Conservation (phyloP, 2,797 vertebrate species). For the Malacoraja senta region DNA sequence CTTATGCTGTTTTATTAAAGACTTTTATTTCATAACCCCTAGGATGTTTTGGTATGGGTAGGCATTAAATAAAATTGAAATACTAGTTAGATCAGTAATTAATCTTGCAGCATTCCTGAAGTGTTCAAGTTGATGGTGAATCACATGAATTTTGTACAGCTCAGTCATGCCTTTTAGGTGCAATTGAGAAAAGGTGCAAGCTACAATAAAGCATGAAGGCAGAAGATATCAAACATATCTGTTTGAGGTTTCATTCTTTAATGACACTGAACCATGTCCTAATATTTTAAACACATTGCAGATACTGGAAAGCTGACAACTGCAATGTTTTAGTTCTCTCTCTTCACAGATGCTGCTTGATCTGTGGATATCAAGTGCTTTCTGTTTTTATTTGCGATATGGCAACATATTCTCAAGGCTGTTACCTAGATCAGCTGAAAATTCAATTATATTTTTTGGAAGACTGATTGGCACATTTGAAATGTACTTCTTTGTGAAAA, state of each 20-base stretch:
- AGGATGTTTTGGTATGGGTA: no score
- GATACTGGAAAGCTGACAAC: not conserved
- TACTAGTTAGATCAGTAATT: not conserved
- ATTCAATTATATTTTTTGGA: not conserved
- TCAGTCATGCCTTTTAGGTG: not conserved
- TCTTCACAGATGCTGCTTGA: no score
- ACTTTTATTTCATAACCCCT: no score
- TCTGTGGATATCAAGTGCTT: no score
- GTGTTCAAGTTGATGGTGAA: not conserved
- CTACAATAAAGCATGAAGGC: not conserved
- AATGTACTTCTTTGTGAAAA: not conserved
- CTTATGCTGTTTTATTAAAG: no score
- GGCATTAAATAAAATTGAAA: no score
- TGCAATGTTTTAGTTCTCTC: no score
- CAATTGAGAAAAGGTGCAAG: not conserved
- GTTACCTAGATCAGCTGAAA: not conserved
- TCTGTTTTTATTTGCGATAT: not conserved
- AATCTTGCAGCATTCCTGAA: not conserved
- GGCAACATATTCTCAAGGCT: not conserved
- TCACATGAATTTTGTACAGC: not conserved
- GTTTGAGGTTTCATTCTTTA: not conserved
- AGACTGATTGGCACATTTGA: not conserved
- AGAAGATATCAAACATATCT: not conserved
- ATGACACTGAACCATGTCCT: not conserved
- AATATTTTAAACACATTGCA: not conserved